These are phyloP conservation scores for Hydractinia symbiolongicarpus DNA, from an alignment of 30 jellyfish, hydroid and myxozoan genomes.

Conservation along the genomic window DNA sequence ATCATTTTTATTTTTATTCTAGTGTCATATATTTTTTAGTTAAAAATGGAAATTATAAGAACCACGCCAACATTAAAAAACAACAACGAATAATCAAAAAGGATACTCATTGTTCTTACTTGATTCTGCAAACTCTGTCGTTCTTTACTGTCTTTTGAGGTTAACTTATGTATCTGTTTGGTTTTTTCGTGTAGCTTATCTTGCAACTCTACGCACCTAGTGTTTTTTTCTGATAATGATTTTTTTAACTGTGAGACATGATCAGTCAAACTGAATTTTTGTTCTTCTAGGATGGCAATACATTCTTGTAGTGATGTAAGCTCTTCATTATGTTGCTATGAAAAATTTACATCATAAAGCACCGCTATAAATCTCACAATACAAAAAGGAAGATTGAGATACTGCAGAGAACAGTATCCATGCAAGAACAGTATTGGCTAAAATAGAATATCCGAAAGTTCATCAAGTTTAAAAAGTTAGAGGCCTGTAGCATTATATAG, in stretches of 20 bases:
- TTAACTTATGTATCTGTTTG: conserved; percentile 2
- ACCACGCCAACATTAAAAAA: neutral
- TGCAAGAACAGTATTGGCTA: too few relatives aligned
- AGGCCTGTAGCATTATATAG: too few relatives aligned
- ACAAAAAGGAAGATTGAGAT: too few relatives aligned
- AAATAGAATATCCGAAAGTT: too few relatives aligned
- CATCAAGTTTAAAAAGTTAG: too few relatives aligned
- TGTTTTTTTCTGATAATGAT: conserved; percentile 8
- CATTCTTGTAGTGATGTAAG: neutral
- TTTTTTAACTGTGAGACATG: conserved; percentile 19
- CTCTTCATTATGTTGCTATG: conserved; percentile 13
- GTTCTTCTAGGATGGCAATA: conserved; percentile 1
- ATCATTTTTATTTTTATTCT: too few relatives aligned
- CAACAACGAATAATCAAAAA: neutral
- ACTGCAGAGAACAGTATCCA: too few relatives aligned
- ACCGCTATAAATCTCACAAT: neutral
- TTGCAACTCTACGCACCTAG: neutral
- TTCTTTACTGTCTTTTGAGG: conserved; percentile 2
- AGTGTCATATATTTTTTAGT: too few relatives aligned
- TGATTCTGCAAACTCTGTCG: neutral
- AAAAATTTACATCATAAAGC: neutral
- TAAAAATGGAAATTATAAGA: neutral
- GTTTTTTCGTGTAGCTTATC: conserved; percentile 10
- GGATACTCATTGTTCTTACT: neutral
- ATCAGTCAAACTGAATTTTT: neutral